phyloP scores from a whole-genome alignment of 2,888 invertebrate species.

The Amblyteles armatorius region DNA sequence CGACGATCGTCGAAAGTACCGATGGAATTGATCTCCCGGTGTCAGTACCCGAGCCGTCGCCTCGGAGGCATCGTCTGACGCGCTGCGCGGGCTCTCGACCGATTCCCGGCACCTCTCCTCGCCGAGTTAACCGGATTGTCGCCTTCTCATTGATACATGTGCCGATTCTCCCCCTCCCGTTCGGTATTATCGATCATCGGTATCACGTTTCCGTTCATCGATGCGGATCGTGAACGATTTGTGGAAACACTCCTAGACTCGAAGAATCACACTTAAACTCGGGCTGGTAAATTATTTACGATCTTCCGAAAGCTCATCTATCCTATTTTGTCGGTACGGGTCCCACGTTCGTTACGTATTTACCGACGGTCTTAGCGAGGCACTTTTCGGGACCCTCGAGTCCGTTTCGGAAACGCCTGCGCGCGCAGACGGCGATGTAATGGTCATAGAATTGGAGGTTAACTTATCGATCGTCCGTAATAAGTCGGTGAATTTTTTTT shows the following conservation, averaged over 20 bases:
- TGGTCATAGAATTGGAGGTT: neutral
- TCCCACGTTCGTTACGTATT: neutral
- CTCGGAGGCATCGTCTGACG: slow-evolving; percentile 49
- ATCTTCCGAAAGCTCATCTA: neutral
- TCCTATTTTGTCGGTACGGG: neutral
- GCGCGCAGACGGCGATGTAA: neutral
- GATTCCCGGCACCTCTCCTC: slow-evolving; percentile 43
- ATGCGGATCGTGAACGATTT: slow-evolving; percentile 34
- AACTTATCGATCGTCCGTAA: neutral
- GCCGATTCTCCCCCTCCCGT: neutral
- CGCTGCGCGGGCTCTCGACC: slow-evolving; percentile 24
- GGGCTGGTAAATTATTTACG: neutral
- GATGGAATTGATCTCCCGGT: neutral
- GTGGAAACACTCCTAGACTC: neutral
- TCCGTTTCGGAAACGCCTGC: neutral
- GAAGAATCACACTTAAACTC: neutral
- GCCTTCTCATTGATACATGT: slow-evolving; percentile 49
- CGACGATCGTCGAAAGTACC: neutral
- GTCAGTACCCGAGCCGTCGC: slow-evolving; percentile 31
- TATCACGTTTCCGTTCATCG: slow-evolving; percentile 45
- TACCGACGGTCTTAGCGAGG: neutral
- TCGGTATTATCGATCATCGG: slow-evolving; percentile 66
- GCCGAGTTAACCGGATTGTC: slow-evolving; percentile 54
- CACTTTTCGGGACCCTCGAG: neutral
- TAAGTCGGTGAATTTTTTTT: neutral